A percentile compares a stretch with the other conserved stretches of the same genome.
Evolutionary conservation across 2,797 vertebrate species (phyloP).

Genomic region (Phrynocephalus forsythii): DNA sequence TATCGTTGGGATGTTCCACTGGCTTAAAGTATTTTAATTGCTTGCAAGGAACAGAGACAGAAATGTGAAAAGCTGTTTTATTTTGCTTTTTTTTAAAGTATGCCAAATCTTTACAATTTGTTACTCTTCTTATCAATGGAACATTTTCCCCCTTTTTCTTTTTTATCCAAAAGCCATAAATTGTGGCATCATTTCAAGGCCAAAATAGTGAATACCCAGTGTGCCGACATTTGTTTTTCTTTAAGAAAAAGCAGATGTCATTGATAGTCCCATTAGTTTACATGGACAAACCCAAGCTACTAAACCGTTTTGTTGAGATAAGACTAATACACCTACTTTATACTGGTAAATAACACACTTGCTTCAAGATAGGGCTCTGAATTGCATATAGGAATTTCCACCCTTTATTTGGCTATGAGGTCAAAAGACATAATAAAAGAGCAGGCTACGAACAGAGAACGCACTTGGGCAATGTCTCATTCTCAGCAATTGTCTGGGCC

Average conservation of each 20-base stretch:
- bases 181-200: neutral
- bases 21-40: conserved; percentile 64
- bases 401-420: conserved; percentile 41
- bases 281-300: conserved; percentile 46
- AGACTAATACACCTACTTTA: conserved; percentile 64
- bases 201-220: conserved; percentile 22
- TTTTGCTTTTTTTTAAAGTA: conserved; percentile 30
- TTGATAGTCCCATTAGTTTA: conserved; percentile 45
- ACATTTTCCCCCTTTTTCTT: neutral
- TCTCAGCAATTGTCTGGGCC: too few species aligned
- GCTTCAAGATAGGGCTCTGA: conserved; percentile 68
- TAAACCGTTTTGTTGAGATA: conserved; percentile 54
- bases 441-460: neutral
- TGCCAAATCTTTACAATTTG: conserved; percentile 24
- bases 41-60: conserved; percentile 54
- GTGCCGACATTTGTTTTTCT: conserved; percentile 32
- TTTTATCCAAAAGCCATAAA: neutral
- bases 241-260: conserved; percentile 55
- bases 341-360: conserved; percentile 75
- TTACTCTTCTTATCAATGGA: conserved; percentile 29
- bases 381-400: conserved; percentile 58
- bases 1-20: conserved; percentile 60
- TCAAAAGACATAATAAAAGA: conserved; percentile 36
- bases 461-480: too few species aligned
- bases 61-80: conserved; percentile 49